phyloP scores from a whole-genome alignment of 2,888 invertebrate species.

The Seira musarum region DNA sequence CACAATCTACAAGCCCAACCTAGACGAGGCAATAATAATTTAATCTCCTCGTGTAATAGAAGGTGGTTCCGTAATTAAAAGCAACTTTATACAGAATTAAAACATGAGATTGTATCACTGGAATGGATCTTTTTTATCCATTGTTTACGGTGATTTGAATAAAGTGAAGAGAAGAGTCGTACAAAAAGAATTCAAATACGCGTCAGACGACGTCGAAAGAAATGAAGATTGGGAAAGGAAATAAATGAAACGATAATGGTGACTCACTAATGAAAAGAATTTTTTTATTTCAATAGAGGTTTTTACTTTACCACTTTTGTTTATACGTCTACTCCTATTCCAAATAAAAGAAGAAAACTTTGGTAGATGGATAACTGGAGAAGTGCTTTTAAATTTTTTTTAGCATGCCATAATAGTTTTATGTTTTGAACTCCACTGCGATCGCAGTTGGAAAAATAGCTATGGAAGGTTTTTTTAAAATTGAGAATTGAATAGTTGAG shows the following conservation, averaged over 20 bases:
- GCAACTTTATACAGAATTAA: background rate
- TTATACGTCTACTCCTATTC: constrained; percentile 8
- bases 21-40: too few relatives aligned
- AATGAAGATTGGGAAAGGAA: constrained; percentile 44
- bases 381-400: too few relatives aligned
- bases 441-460: too few relatives aligned
- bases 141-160: background rate
- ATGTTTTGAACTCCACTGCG: too few relatives aligned
- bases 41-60: too few relatives aligned
- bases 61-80: background rate
- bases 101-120: background rate
- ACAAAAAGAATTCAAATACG: background rate
- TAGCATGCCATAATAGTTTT: too few relatives aligned
- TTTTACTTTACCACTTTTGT: constrained; percentile 65
- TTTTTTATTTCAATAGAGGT: constrained; percentile 65
- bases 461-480: too few relatives aligned
- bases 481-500: too few relatives aligned
- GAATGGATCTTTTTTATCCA: background rate
- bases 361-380: too few relatives aligned
- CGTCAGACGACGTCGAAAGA: constrained; percentile 18
- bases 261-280: constrained; percentile 69
- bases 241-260: constrained; percentile 51
- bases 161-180: background rate
- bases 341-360: too few relatives aligned
- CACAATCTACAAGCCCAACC: too few relatives aligned